These are phyloP conservation scores for Falco columbarius DNA, from an alignment of 2,797 vertebrate species.

Conservation along the genomic window DNA sequence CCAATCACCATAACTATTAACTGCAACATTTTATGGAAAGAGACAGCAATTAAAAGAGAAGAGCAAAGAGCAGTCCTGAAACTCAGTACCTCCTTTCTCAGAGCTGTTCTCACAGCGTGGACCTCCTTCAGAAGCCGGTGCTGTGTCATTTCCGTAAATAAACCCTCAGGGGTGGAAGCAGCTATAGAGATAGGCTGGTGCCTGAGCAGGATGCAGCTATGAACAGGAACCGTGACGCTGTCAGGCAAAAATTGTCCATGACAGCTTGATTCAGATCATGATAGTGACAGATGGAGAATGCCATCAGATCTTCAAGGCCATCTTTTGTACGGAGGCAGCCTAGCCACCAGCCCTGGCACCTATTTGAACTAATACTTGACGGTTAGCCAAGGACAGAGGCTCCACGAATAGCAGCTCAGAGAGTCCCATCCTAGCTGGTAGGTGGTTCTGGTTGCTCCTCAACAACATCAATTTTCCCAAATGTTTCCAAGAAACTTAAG, in stretches of 20 bases:
- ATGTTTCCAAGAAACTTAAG: neutral
- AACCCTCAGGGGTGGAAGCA: neutral
- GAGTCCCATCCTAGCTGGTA: neutral
- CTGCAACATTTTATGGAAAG: slow-evolving; percentile 33
- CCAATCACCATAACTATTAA: slow-evolving; percentile 68
- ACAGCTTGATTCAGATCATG: neutral
- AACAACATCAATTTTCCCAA: neutral
- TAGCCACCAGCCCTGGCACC: neutral
- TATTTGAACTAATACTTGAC: neutral
- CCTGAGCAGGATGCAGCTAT: neutral
- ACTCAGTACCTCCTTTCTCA: neutral
- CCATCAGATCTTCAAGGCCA: neutral
- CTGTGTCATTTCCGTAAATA: neutral
- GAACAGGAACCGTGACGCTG: neutral
- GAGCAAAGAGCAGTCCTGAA: slow-evolving; percentile 33
- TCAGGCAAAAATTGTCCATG: neutral
- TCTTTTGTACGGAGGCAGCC: neutral
- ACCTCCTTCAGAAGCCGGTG: neutral
- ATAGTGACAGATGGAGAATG: slow-evolving; percentile 22
- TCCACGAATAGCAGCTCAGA: neutral
- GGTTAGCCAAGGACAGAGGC: neutral
- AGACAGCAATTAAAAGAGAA: slow-evolving; percentile 57
- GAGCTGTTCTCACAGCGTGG: neutral
- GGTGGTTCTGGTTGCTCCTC: neutral
- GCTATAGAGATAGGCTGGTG: neutral